Conservation (phyloP, 1,140 invertebrate genomes). For the Ctenoplectra terminalis region DNA sequence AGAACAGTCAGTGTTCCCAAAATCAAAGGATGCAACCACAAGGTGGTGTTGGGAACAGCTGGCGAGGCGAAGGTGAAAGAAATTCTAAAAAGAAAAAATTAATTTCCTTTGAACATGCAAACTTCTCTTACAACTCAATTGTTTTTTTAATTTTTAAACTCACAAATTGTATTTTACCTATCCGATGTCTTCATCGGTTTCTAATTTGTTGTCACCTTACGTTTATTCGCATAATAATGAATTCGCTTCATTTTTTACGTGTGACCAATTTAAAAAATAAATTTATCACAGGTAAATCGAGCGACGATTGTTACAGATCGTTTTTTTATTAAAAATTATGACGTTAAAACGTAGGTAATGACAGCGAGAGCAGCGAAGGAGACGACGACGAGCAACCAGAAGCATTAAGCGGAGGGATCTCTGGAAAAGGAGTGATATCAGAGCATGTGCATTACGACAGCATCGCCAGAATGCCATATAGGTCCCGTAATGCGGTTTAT, state of each 20-base stretch:
- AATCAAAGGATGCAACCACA: slow-evolving; percentile 73
- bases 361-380: slow-evolving; percentile 76
- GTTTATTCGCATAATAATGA: too few relatives aligned
- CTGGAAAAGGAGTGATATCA: slow-evolving; percentile 65
- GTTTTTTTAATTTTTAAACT: too few relatives aligned
- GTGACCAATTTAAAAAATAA: not conserved
- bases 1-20: slow-evolving; percentile 70
- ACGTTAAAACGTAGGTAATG: slow-evolving; percentile 63
- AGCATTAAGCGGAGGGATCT: slow-evolving; percentile 57
- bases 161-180: too few relatives aligned
- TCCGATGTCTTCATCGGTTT: not conserved
- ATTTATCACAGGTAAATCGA: not conserved
- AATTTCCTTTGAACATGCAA: too few relatives aligned
- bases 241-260: not conserved
- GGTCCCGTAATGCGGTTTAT: slow-evolving; percentile 80
- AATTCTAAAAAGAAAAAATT: too few relatives aligned
- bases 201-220: too few relatives aligned
- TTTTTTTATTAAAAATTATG: not conserved
- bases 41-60: slow-evolving; percentile 65
- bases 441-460: slow-evolving; percentile 72
- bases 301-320: not conserved
- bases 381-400: slow-evolving; percentile 70
- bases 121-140: too few relatives aligned
- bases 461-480: slow-evolving; percentile 78
- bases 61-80: slow-evolving; percentile 68